Evolutionary conservation across 2,113 vertebrate genomes (phyloP), one percentile per base, ranked within the genome.

Genomic region (Oryzias woworae): DNA sequence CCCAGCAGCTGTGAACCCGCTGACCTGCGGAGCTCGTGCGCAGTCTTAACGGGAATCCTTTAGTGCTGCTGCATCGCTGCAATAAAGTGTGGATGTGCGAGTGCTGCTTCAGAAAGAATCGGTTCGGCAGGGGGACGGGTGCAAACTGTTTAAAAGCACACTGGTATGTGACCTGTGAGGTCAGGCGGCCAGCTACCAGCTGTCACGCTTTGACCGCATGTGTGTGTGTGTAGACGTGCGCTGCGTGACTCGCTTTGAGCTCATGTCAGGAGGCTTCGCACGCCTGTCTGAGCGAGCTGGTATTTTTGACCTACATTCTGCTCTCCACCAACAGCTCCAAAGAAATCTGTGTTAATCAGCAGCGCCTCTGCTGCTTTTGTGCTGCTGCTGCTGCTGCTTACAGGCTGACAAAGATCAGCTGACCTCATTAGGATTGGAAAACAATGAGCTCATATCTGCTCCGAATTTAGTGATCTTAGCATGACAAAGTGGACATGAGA

Each of bases 281-380:
- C 22, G 7, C 52, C 58, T 3, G 8, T 55, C n/a, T 1, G 6
- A 23, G 44, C 73, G 66, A 49, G 54, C 22, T 15, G 66, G 58
- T 65, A 58, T 62, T 77, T 86, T 72, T 86, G 81, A 87, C 82
- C 86, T 86, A 88, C 78, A 88, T 85, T 58, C 65, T 58, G 80
- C 84, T 80, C 72, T 88, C 73, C 14, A 77, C 28, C 60, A 82
- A 84, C 73, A 75, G 64, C 78, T 64, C 65, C 41, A 28, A 72
- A 53, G 64, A 74, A 79, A 87, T 86, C 77, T 69, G 80, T 85
- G 77, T 85, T 84, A 87, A 88, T 82, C 81, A 75, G 80, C 44
- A 17, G 62, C 66, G 65, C 73, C 75, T 69, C 28, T 44, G 59
- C 62, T 58, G 66, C 36, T 36, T 12, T 67, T 68, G 69, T 63